These are phyloP conservation scores for Alauda arvensis DNA, from an alignment of 2,797 vertebrate species.

Conservation along the genomic window DNA sequence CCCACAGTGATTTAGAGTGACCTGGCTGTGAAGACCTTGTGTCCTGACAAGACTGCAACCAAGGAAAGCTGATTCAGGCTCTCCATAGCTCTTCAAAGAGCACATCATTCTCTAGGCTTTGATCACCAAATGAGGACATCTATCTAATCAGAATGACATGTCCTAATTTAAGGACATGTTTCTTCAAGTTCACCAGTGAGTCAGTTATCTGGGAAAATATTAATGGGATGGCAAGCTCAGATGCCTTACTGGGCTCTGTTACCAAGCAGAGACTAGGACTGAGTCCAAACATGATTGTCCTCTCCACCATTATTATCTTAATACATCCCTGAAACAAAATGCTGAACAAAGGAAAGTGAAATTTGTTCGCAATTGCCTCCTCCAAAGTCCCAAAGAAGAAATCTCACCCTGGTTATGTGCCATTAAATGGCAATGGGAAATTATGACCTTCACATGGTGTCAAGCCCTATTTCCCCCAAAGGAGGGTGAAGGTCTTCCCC, in stretches of 20 bases:
- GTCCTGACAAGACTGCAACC: neutral
- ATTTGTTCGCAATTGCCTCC: neutral
- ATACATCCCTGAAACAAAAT: neutral
- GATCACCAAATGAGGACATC: constrained; percentile 1
- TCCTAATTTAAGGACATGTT: constrained; percentile 4
- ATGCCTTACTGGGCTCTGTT: neutral
- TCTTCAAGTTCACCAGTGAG: neutral
- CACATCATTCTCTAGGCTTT: neutral
- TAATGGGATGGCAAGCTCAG: neutral
- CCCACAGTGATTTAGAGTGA: neutral
- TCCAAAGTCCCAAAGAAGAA: neutral
- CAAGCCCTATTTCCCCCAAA: neutral
- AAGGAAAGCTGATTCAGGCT: constrained; percentile 7
- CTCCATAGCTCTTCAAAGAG: neutral
- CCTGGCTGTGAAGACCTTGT: neutral
- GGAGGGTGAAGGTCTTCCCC: neutral
- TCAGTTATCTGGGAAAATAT: constrained; percentile 9
- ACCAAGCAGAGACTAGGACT: neutral
- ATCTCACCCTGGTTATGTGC: neutral
- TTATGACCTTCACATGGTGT: neutral
- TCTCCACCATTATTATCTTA: neutral
- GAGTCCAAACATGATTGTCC: neutral
- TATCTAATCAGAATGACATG: neutral
- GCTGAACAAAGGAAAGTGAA: neutral
- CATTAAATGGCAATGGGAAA: neutral